Percentiles rank a stretch among this genome's conserved stretches.
phyloP scores from a whole-genome alignment of 2,113 vertebrate species.

The Clarias magur region DNA sequence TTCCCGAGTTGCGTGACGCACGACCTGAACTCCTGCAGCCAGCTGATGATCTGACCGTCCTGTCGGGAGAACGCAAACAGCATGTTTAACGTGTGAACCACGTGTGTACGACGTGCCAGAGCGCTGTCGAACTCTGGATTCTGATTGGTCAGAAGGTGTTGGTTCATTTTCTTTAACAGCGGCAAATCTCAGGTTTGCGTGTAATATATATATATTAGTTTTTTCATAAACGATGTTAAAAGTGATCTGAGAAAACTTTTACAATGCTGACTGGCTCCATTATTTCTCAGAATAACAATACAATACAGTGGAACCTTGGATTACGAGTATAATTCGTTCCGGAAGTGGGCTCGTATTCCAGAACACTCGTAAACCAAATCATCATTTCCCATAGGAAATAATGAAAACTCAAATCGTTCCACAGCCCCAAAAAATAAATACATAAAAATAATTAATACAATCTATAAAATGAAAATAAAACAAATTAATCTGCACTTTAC shows the following conservation, averaged over 20 bases:
- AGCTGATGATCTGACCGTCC: constrained; percentile 94
- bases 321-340: no score
- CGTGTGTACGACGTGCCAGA: background rate
- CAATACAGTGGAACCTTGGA: no score
- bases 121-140: background rate
- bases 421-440: no score
- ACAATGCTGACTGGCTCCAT: background rate
- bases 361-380: no score
- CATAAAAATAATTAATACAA: no score
- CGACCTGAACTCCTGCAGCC: constrained; percentile 87
- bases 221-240: background rate
- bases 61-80: constrained; percentile 51
- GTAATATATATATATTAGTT: no score
- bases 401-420: no score
- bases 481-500: no score
- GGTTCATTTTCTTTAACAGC: background rate
- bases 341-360: no score
- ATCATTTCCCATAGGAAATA: no score
- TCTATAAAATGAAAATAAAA: no score
- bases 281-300: background rate
- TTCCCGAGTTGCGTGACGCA: constrained; percentile 84
- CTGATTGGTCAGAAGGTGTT: background rate
- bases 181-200: background rate
- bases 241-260: background rate
- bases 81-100: background rate